Base-by-base conservation (phyloP, 2,888 invertebrate species). In the Amiota minor region DNA sequence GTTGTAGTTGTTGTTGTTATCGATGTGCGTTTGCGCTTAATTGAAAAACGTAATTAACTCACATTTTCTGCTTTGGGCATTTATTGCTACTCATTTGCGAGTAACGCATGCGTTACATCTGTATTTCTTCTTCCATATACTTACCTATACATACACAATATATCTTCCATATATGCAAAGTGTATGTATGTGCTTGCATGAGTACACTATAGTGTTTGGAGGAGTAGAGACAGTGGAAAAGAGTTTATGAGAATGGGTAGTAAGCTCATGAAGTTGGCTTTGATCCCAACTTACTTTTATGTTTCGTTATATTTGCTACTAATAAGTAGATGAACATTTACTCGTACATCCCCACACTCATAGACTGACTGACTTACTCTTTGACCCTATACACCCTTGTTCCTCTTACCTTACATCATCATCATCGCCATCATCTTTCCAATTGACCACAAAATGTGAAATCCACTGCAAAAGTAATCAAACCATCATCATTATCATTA, bases 11-110 rank as follows among this genome's bases (percentile, higher is more conserved):
- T 35, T 35, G 35, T 35, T 35, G 35, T 35, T 35, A 8, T 23
- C 20, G 49, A 20, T 10, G 59, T 59, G 16, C 59, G 59, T 50
- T 45, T 14, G 75, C 77, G 83, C 83, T 81, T 83, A 83, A 83
- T 83, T 82, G 84, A 83, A 83, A 83, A 83, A 83, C 84, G 83
- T 84, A 83, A 83, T 83, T 83, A 83, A 83, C 84, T 84, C 81
- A 81, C 78, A 83, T 83, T 83, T 84, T 84, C 84, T 84, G 83
- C 83, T 83, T 80, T 83, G 80, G 80, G 81, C 84, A 80, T 81
- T 84, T 81, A 84, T 83, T 82, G 84, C 80, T 78, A 78, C 83
- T 84, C 83, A 84, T 83, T 83, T 83, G 83, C 81, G n/a, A 62
- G 45, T 62, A 62, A 62, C 62, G 23, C n/a, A 35, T 62, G 53